Base-by-base conservation (phyloP, 1,140 invertebrate genomes). In the Caerostris extrusa region DNA sequence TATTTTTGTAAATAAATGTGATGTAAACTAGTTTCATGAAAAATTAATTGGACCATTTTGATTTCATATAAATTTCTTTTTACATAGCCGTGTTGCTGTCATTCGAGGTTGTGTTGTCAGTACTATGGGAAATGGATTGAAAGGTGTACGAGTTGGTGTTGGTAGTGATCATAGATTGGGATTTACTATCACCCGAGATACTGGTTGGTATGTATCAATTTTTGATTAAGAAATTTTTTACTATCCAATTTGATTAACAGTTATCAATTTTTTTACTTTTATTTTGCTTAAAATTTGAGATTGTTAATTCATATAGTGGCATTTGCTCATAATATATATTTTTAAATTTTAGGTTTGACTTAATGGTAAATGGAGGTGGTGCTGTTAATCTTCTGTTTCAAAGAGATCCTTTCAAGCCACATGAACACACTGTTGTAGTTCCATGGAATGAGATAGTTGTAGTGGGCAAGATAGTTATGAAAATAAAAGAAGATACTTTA, bases 321-420 rank as follows among this genome's bases (percentile, higher is more conserved):
- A 12, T 8, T n/a, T 58, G 3, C 34, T 34, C 34, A 34, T 34
- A 34, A 34, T 56, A 14, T 83, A 7, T 58, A 14, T 86, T 85
- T 86, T 4, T n/a, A 56, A 86, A 10, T 85, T 90, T 55, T 83
- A 95, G 99, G 98, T 99, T 99, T 97, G 99, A 99, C 96, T 98
- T 99, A 69, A 96, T 99, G 95, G 99, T 99, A 57, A 99, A 99
- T 96, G 99, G 99, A 34, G 99, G 99, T 87, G 98, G 99, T n/a
- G 98, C 99, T 7, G 98, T 99, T 17, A 99, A 98, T 19, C 96
- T 99, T 93, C 98, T 99, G 96, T 99, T 99, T 96, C 98, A 98
- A 96, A 96, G 98, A 92, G 98, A 97, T 81, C 98, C 98, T n/a
- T 99, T 99, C 96, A 97, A 97, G 95, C 98, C 95, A 6, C 94